Evolutionary conservation across 1,140 invertebrate species (phyloP).

Genomic region (Diorhabda carinulata): DNA sequence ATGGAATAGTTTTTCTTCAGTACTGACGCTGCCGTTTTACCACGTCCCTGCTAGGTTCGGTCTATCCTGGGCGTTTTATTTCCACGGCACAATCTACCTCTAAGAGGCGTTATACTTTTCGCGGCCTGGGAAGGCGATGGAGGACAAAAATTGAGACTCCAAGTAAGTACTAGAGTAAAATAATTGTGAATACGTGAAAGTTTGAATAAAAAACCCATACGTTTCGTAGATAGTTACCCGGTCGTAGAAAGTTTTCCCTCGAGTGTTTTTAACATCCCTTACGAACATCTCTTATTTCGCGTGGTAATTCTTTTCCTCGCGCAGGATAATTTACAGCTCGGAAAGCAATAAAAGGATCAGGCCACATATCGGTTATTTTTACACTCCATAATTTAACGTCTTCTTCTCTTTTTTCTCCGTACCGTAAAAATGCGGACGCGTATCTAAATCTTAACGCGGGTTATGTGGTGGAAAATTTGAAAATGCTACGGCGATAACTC

Average conservation of each 20-base stretch:
- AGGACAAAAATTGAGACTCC: too few relatives aligned
- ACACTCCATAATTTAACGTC: slow-evolving; percentile 42
- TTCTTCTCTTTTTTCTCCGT: slow-evolving; percentile 25
- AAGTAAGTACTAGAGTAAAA: too few relatives aligned
- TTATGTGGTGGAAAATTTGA: slow-evolving; percentile 43
- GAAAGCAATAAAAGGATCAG: slow-evolving; percentile 43
- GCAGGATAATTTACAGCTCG: slow-evolving; percentile 38
- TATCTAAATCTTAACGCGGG: slow-evolving; percentile 40
- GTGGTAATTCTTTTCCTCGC: slow-evolving; percentile 22
- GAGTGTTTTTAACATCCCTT: slow-evolving; percentile 11
- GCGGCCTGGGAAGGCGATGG: too few relatives aligned
- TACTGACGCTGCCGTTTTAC: too few relatives aligned
- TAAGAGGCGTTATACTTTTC: too few relatives aligned
- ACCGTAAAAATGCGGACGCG: slow-evolving; percentile 24
- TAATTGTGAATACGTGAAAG: too few relatives aligned
- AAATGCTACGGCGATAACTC: slow-evolving; percentile 29
- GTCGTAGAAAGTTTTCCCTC: slow-evolving; percentile 5
- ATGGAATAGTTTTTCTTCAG: too few relatives aligned
- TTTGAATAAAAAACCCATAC: background rate
- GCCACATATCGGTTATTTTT: slow-evolving; percentile 44
- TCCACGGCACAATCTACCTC: too few relatives aligned
- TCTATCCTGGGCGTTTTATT: too few relatives aligned
- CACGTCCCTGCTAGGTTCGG: too few relatives aligned
- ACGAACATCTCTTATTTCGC: slow-evolving; percentile 15
- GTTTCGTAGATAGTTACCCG: background rate